Conservation (phyloP, 2,797 vertebrate species). For the Stomatorhinus walkeri region DNA sequence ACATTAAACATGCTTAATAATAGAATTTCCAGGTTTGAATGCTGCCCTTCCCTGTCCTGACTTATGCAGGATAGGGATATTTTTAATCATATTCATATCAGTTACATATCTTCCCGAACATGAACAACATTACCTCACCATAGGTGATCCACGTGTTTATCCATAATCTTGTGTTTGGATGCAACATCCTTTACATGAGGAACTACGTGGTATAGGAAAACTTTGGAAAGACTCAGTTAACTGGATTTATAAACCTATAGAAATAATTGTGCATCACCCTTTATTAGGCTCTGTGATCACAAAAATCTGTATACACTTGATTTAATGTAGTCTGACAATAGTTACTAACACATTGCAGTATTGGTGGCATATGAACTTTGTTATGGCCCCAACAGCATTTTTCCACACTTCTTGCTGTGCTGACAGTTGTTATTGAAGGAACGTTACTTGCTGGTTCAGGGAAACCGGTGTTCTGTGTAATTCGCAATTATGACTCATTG, state of each 20-base stretch:
- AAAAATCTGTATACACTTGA: neutral
- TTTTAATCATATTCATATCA: neutral
- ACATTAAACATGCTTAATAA: neutral
- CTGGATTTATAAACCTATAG: neutral
- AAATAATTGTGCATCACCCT: neutral
- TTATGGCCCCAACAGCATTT: neutral
- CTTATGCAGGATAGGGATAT: neutral
- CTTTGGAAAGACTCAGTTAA: neutral
- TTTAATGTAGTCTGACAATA: neutral
- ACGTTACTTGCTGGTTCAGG: neutral
- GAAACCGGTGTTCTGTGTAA: neutral
- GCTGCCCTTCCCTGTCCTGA: neutral
- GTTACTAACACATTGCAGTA: neutral
- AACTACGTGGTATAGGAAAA: neutral
- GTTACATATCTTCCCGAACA: neutral
- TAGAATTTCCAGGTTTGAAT: neutral
- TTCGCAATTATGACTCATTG: constrained; percentile 11
- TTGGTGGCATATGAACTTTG: neutral
- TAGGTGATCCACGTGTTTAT: neutral
- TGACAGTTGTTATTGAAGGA: neutral
- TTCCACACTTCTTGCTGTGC: neutral
- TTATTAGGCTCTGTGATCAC: neutral
- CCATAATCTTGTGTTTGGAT: neutral
- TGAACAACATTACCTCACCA: constrained; percentile 27
- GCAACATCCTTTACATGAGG: neutral